A percentile compares a stretch with the other conserved stretches of the same genome.
phyloP scores from a whole-genome alignment of 2,797 vertebrate genomes.

The Sebastes matsubarae region DNA sequence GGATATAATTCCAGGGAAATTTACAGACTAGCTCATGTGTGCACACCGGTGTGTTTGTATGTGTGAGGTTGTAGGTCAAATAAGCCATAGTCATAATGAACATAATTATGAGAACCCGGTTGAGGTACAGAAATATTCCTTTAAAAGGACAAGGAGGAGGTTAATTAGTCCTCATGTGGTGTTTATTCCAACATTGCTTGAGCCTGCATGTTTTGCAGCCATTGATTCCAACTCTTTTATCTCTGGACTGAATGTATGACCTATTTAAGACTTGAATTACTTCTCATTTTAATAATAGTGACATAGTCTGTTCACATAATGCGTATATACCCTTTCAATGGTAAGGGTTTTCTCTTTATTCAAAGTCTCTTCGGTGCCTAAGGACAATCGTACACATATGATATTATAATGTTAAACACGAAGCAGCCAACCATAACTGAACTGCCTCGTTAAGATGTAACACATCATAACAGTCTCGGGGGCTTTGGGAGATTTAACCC shows the following conservation, averaged over 20 bases:
- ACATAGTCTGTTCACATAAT: not conserved
- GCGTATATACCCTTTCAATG: not conserved
- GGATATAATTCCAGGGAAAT: not conserved
- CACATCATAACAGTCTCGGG: not conserved
- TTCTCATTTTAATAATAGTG: not conserved
- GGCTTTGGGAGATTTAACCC: slow-evolving; percentile 34
- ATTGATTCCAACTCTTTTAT: not conserved
- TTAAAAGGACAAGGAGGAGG: not conserved
- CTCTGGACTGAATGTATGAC: not conserved
- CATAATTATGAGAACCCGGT: not conserved
- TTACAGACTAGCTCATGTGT: not conserved
- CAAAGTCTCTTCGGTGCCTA: not conserved
- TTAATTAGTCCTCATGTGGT: not conserved
- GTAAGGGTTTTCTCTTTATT: not conserved
- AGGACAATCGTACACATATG: slow-evolving; percentile 15
- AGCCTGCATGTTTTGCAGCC: not conserved
- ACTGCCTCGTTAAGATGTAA: slow-evolving; percentile 18
- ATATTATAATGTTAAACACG: slow-evolving; percentile 37
- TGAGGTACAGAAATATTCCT: not conserved
- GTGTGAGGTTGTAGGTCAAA: not conserved
- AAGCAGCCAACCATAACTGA: not conserved
- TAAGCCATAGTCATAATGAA: not conserved
- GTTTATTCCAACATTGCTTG: not conserved
- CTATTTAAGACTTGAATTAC: slow-evolving; percentile 15
- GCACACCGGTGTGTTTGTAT: not conserved